Evolutionary conservation across 2,888 invertebrate genomes (phyloP).

Genomic region (Crepidodera aurea): DNA sequence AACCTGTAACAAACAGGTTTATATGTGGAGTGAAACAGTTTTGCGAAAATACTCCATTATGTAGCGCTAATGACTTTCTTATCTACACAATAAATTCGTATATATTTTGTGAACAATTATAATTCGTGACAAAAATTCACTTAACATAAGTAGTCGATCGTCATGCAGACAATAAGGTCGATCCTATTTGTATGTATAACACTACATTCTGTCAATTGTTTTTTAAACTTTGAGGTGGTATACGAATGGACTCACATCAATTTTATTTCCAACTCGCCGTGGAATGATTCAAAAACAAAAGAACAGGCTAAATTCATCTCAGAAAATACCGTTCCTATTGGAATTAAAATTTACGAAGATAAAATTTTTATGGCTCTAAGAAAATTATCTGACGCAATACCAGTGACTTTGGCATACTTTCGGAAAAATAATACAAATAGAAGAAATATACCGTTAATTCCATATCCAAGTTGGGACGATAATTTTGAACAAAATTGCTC

Average conservation of each 20-base stretch:
- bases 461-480: constrained; percentile 76
- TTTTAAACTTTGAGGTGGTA: neutral
- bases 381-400: constrained; percentile 72
- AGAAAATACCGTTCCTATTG: constrained; percentile 72
- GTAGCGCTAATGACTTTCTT: too few species aligned
- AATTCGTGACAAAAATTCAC: too few species aligned
- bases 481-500: constrained; percentile 67
- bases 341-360: constrained; percentile 73
- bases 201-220: too few species aligned
- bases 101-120: too few species aligned
- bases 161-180: too few species aligned
- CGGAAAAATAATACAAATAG: constrained; percentile 53
- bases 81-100: too few species aligned
- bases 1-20: too few species aligned
- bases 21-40: too few species aligned
- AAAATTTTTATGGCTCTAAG: constrained; percentile 74
- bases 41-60: too few species aligned
- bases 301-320: constrained; percentile 68
- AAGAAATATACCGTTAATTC: constrained; percentile 67
- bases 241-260: constrained; percentile 72
- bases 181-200: too few species aligned
- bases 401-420: constrained; percentile 69
- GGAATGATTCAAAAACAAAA: constrained; percentile 65
- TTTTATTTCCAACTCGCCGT: constrained; percentile 70
- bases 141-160: too few species aligned